Conservation (phyloP, 2,888 invertebrate species). For the Sericinus montela region DNA sequence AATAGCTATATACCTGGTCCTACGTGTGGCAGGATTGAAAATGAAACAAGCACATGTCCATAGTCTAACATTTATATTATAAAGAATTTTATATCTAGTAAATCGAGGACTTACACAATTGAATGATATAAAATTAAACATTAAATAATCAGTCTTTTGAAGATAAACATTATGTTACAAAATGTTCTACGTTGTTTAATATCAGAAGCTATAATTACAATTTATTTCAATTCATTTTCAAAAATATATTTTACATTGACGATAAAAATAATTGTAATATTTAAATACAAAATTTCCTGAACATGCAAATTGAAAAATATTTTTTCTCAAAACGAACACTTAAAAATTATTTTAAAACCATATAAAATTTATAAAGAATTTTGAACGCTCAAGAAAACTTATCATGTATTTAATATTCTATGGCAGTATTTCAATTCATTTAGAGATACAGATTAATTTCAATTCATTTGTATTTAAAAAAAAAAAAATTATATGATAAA, state of each 20-base stretch:
- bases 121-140: slow-evolving; percentile 47
- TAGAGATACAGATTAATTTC: too few relatives aligned
- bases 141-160: slow-evolving; percentile 77
- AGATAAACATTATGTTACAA: slow-evolving; percentile 53
- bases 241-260: slow-evolving; percentile 4
- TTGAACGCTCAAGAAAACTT: not conserved
- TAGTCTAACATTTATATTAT: slow-evolving; percentile 59
- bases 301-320: too few relatives aligned
- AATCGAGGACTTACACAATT: slow-evolving; percentile 51
- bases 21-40: not conserved
- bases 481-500: slow-evolving; percentile 7
- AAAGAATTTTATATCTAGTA: slow-evolving; percentile 64
- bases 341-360: not conserved
- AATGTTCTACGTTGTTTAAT: slow-evolving; percentile 23
- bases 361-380: too few relatives aligned
- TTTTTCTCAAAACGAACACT: not conserved
- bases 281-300: not conserved
- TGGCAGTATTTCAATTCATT: too few relatives aligned
- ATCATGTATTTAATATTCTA: not conserved
- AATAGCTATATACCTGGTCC: too few relatives aligned
- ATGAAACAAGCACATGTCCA: slow-evolving; percentile 27
- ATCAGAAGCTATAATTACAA: slow-evolving; percentile 3
- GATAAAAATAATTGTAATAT: not conserved
- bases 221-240: not conserved
- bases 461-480: too few relatives aligned